Evolutionary conservation across 2,797 vertebrate genomes (phyloP).

Genomic region (Phalanger gymnotis): DNA sequence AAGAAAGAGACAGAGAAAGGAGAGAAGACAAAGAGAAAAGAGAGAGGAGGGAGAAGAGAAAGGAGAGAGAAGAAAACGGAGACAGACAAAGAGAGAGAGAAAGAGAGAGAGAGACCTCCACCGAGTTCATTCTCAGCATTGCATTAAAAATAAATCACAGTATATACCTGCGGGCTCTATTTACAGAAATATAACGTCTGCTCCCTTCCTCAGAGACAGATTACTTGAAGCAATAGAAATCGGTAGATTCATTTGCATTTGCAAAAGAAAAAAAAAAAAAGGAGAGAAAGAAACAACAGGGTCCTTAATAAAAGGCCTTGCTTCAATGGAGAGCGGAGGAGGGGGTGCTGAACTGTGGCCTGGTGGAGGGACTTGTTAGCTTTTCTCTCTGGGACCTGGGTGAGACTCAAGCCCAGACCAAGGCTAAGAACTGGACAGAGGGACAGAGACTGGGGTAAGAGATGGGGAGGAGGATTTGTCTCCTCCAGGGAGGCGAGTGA

Average conservation of each 20-base stretch:
- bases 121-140: constrained; percentile 84
- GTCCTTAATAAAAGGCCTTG: neutral
- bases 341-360: neutral
- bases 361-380: neutral
- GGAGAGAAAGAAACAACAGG: neutral
- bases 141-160: constrained; percentile 86
- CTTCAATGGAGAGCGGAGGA: neutral
- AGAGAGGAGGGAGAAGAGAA: neutral
- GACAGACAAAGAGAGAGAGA: constrained; percentile 20
- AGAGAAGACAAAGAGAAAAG: no score
- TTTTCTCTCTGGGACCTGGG: neutral
- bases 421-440: neutral
- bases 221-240: neutral
- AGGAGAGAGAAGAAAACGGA: neutral
- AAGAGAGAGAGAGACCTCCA: constrained; percentile 79
- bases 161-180: constrained; percentile 84
- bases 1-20: neutral
- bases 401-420: neutral
- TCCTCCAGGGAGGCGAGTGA: neutral
- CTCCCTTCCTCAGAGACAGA: constrained; percentile 45
- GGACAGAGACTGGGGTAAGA: neutral
- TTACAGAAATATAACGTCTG: constrained; percentile 81
- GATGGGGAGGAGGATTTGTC: neutral
- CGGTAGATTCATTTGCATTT: neutral
- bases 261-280: rapidly evolving